Evolutionary conservation across 2,797 vertebrate genomes (phyloP).

Genomic region (Poeciliopsis presidionis): DNA sequence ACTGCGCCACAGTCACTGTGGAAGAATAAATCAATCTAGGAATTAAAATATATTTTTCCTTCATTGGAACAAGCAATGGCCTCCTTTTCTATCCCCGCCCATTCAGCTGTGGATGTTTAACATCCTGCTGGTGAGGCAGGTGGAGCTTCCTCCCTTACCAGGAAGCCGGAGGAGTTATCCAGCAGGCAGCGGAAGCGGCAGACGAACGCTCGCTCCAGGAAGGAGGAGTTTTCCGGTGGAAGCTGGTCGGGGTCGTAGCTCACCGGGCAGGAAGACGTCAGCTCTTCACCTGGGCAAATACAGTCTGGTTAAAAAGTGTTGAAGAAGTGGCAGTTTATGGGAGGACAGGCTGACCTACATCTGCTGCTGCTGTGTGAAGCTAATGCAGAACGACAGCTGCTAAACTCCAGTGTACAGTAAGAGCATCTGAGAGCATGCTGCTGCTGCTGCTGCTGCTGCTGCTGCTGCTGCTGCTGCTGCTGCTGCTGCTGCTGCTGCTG

Average conservation of each 20-base stretch:
- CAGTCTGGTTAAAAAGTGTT: background rate
- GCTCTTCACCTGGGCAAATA: constrained; percentile 56
- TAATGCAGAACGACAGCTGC: constrained; percentile 42
- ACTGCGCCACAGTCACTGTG: too few relatives aligned
- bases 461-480: background rate
- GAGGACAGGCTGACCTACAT: constrained; percentile 1
- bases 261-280: constrained; percentile 42
- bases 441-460: background rate
- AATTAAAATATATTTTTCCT: too few relatives aligned
- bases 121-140: too few relatives aligned
- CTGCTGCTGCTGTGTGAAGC: constrained; percentile 3
- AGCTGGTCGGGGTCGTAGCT: constrained; percentile 62
- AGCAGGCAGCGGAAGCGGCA: constrained; percentile 87
- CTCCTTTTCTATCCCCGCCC: too few relatives aligned
- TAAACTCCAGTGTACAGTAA: constrained; percentile 14
- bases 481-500: background rate
- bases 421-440: constrained; percentile 7
- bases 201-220: constrained; percentile 82
- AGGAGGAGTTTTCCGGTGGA: constrained; percentile 70
- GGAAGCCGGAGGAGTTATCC: constrained; percentile 86
- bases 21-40: too few relatives aligned
- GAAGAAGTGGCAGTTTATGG: background rate
- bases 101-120: too few relatives aligned
- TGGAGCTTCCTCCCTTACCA: constrained; percentile 67
- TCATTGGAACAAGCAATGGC: too few relatives aligned